phyloP scores from a whole-genome alignment of 2,888 invertebrate genomes.

The Himalopsyche japonica region DNA sequence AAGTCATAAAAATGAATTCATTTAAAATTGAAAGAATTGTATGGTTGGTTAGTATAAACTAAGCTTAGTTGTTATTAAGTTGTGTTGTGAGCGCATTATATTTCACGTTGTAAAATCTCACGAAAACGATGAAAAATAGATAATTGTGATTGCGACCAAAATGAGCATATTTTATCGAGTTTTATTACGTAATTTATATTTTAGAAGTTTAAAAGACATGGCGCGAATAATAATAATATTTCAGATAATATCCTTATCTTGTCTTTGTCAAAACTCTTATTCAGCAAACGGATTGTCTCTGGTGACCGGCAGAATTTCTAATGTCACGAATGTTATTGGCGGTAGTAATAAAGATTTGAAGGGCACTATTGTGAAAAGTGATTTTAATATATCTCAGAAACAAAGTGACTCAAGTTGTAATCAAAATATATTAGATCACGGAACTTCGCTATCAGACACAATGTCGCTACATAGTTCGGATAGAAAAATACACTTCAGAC shows the following conservation, averaged over 20 bases:
- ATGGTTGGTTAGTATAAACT: background rate
- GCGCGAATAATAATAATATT: background rate
- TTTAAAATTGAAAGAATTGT: background rate
- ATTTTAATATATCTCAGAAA: background rate
- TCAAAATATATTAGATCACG: background rate
- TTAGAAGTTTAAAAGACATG: background rate
- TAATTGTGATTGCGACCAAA: background rate
- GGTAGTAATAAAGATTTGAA: background rate
- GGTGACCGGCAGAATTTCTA: background rate
- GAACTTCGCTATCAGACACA: background rate
- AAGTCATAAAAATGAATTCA: background rate
- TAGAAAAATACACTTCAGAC: slow-evolving; percentile 41
- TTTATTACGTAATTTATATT: background rate
- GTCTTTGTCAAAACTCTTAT: background rate
- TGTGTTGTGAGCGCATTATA: background rate
- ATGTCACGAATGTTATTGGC: background rate
- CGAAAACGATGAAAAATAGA: background rate
- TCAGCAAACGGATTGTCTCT: background rate
- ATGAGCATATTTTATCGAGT: background rate
- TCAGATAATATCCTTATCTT: background rate
- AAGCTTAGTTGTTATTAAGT: background rate
- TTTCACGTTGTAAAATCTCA: background rate
- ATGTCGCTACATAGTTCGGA: background rate
- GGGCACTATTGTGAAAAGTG: background rate
- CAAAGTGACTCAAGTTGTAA: background rate